Conservation (phyloP, 1,140 invertebrate species). For the Zeugodacus cucurbitae region DNA sequence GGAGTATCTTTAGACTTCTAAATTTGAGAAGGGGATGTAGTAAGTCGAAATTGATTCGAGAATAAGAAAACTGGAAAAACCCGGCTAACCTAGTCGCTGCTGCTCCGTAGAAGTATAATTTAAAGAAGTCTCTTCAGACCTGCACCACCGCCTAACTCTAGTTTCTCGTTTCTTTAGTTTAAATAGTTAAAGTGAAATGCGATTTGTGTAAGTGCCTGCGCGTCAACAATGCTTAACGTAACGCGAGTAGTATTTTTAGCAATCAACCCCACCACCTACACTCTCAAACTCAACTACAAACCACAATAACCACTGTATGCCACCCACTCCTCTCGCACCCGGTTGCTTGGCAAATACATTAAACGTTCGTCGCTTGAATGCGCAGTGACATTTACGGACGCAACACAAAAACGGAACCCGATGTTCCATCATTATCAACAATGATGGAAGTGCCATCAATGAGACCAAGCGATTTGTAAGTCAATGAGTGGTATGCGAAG, state of each 20-base stretch:
- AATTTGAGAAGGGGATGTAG: no score
- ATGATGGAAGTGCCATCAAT: constrained; percentile 36
- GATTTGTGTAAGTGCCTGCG: neutral
- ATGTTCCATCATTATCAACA: constrained; percentile 20
- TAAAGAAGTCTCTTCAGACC: no score
- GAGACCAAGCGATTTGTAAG: constrained; percentile 2
- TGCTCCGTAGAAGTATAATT: no score
- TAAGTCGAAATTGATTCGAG: no score
- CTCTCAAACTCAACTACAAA: neutral
- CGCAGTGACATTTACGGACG: constrained; percentile 29
- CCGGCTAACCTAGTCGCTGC: no score
- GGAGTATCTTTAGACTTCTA: no score
- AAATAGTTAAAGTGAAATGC: neutral
- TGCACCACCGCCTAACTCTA: no score
- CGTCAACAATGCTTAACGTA: neutral
- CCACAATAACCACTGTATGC: neutral
- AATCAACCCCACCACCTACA: neutral
- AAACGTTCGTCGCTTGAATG: constrained; percentile 6
- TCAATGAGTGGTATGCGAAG: neutral
- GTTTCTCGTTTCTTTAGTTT: neutral
- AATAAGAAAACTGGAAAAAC: no score
- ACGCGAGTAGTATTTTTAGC: neutral
- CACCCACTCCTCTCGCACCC: neutral
- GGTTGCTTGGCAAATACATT: neutral
- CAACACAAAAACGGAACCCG: neutral